Percentiles rank a stretch among this genome's conserved stretches.
Conservation (phyloP, 1,140 invertebrate genomes). For the Luehdorfia chinensis region DNA sequence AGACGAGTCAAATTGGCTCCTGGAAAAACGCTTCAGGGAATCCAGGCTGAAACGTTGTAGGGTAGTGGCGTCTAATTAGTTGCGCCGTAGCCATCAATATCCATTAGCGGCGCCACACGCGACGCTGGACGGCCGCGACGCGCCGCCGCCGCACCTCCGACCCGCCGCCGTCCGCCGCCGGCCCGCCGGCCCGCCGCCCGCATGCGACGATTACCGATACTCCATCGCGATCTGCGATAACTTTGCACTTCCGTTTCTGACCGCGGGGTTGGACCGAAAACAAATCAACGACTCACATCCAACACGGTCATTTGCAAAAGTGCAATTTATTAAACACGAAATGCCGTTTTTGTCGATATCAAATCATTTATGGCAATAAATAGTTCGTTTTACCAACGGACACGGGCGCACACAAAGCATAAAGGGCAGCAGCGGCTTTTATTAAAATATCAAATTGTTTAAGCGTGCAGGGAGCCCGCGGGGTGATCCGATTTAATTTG, state of each 20-base stretch:
- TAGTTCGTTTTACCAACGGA: slow-evolving; percentile 14
- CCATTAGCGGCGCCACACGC: slow-evolving; percentile 73
- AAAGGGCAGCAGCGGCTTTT: slow-evolving; percentile 38
- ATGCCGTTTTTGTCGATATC: slow-evolving; percentile 3
- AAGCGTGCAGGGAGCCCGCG: slow-evolving; percentile 52
- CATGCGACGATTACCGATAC: slow-evolving; percentile 46
- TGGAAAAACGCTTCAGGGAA: slow-evolving; percentile 25
- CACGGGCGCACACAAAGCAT: slow-evolving; percentile 4
- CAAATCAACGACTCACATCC: slow-evolving; percentile 7
- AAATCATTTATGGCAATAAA: slow-evolving; percentile 2
- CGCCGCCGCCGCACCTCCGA: slow-evolving; percentile 42
- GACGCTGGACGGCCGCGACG: slow-evolving; percentile 39
- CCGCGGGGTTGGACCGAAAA: slow-evolving; percentile 16
- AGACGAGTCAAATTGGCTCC: slow-evolving; percentile 1
- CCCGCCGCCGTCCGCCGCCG: slow-evolving; percentile 49
- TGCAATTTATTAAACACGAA: slow-evolving; percentile 15
- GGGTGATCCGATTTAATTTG: slow-evolving; percentile 58
- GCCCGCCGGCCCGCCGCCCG: slow-evolving; percentile 20
- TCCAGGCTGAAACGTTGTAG: slow-evolving; percentile 41
- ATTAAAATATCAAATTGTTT: slow-evolving; percentile 59
- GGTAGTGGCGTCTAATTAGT: slow-evolving; percentile 60
- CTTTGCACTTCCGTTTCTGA: slow-evolving; percentile 47
- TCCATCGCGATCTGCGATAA: slow-evolving; percentile 47
- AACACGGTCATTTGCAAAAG: slow-evolving; percentile 13
- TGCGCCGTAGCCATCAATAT: slow-evolving; percentile 68